Conservation (phyloP, 2,113 vertebrate species). For the Naja naja region DNA sequence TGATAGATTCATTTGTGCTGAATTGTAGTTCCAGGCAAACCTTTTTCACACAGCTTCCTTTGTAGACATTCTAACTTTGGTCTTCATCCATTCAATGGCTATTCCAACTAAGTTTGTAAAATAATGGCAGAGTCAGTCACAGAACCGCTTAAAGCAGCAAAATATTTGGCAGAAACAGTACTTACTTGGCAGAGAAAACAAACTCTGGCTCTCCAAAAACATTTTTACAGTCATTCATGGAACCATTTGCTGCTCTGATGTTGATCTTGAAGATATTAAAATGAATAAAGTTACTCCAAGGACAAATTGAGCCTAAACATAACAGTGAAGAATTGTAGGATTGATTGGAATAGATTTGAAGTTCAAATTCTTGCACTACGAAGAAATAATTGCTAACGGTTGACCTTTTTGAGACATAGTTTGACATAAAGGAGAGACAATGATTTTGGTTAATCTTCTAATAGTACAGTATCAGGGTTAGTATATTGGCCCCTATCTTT, state of each 20-base stretch:
- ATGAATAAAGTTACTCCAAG: slow-evolving; percentile 8
- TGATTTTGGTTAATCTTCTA: neutral
- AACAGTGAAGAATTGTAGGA: slow-evolving; percentile 3
- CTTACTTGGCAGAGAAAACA: slow-evolving; percentile 18
- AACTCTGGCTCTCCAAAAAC: neutral
- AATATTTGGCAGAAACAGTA: neutral
- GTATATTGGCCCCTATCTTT: neutral
- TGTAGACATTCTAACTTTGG: neutral
- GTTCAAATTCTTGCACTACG: neutral
- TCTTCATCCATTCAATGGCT: neutral
- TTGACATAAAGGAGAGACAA: neutral
- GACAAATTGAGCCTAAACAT: neutral
- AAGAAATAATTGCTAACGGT: neutral
- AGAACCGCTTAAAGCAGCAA: slow-evolving; percentile 11
- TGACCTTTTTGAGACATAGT: neutral
- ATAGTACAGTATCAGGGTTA: neutral
- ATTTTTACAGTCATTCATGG: slow-evolving; percentile 8
- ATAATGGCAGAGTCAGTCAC: slow-evolving; percentile 7
- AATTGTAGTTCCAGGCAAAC: neutral
- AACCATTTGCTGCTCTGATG: neutral
- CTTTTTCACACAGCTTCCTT: neutral
- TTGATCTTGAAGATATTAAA: slow-evolving; percentile 29
- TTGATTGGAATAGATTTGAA: neutral
- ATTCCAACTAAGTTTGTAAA: neutral
- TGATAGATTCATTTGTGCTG: neutral